Base-by-base conservation (phyloP, 2,113 vertebrate genomes). In the Gymnorhina tibicen region DNA sequence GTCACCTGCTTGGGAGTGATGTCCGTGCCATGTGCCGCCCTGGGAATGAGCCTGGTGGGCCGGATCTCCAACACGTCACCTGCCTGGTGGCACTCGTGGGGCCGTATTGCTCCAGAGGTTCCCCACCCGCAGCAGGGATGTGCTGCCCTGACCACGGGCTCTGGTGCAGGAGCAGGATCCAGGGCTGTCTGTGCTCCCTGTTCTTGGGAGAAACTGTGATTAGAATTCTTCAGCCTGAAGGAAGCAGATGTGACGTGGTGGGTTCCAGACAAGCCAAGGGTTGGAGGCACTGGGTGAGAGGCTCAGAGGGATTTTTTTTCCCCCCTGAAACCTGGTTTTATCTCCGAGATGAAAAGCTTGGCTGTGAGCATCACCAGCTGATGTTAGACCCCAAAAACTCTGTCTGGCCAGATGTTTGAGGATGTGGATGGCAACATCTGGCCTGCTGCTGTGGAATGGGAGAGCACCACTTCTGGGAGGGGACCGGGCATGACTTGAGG, bases 241-340 rank as follows among this genome's bases (percentile, higher is more conserved):
- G 87, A 70, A 49, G 8, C 42, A 32, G 80, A 13, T 73, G 67
- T 50, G 55, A 3, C 0, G 1, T 80, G 66, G 39, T 60, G 23
- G 92, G 75, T 42, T 42, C n/a, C 74, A 42, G 58, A 23, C 23
- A 7, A 46, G 58, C 33, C 64, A 19, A 17, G 84, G 47, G 39
- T 16, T 72, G 78, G 46, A 75, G 87, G 56, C 35, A 2, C 35
- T 75, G 55, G 10, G 1, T 91, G 66, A 60, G 58, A 21, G 22
- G 30, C 2, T 12, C 59, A 1, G 4, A 1, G 0, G 27, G 49
- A 37, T 37, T 23, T 60, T 16, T 8, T 16, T 49, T 26, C 0
- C 6, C 41, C 27, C n/a, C 50, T 28, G 27, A 76, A 92, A 62
- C 46, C 32, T 80, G n/a, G 10, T 66, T 95, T 91, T 88, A 6